phyloP scores from a whole-genome alignment of 2,888 invertebrate genomes.

The Bedellia somnulentella region DNA sequence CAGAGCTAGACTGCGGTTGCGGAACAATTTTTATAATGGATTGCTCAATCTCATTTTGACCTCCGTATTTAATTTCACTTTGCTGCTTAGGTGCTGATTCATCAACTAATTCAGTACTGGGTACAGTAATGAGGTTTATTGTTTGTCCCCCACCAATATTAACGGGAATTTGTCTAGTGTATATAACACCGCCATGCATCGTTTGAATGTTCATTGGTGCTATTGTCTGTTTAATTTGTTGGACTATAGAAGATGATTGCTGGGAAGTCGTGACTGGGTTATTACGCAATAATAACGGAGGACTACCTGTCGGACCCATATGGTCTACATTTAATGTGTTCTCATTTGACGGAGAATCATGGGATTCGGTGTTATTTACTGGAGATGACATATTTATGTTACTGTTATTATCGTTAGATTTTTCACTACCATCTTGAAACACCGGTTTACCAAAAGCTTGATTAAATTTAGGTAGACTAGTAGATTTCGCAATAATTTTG shows the following conservation, averaged over 20 bases:
- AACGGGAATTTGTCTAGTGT: conserved; percentile 72
- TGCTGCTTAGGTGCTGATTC: conserved; percentile 41
- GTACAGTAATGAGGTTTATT: conserved; percentile 60
- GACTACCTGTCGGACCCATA: conserved; percentile 32
- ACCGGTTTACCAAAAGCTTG: conserved; percentile 78
- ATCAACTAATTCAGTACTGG: conserved; percentile 43
- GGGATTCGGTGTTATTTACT: conserved; percentile 18
- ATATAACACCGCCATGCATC: conserved; percentile 70
- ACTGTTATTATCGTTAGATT: conserved; percentile 24
- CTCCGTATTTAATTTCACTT: conserved; percentile 20
- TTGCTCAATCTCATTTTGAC: conserved; percentile 34
- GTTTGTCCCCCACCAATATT: conserved; percentile 60
- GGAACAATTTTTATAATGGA: conserved; percentile 48
- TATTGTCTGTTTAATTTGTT: conserved; percentile 53
- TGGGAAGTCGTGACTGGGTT: conserved; percentile 27
- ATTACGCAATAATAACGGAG: conserved; percentile 40
- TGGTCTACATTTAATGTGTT: conserved; percentile 36
- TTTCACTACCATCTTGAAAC: conserved; percentile 49
- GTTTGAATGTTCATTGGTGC: conserved; percentile 62
- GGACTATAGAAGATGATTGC: conserved; percentile 32
- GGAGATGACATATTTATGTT: conserved; percentile 21
- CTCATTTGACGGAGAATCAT: conserved; percentile 28
- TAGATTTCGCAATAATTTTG: conserved; percentile 20
- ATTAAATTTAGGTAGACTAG: conserved; percentile 73
- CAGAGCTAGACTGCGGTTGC: conserved; percentile 21